Percentiles rank a stretch among this genome's conserved stretches.
Evolutionary conservation across 53 echinoderm and acorn worm species (phyloP).

Genomic region (Paelopatides confundens): DNA sequence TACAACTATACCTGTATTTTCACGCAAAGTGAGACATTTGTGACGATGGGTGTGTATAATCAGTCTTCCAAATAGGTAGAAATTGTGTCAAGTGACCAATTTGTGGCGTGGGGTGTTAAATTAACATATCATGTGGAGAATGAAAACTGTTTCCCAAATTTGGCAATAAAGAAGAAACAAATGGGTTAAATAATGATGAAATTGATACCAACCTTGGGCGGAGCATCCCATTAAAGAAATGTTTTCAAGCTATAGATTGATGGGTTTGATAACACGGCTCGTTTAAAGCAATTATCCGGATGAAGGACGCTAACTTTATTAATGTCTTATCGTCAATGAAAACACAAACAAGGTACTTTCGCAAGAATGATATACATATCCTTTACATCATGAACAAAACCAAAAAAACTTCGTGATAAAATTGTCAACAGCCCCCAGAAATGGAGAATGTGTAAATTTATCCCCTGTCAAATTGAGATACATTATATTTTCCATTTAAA

Average conservation of each 20-base stretch:
- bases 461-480: too few relatives aligned
- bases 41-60: too few relatives aligned
- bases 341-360: too few relatives aligned
- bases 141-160: slow-evolving; percentile 6
- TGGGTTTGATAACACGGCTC: neutral
- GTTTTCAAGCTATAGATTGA: neutral
- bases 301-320: too few relatives aligned
- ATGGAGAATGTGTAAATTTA: too few relatives aligned
- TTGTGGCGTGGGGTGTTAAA: slow-evolving; percentile 20
- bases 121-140: slow-evolving; percentile 24
- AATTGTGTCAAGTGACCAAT: slow-evolving; percentile 35
- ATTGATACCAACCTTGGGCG: slow-evolving; percentile 5
- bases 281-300: neutral
- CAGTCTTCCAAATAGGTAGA: too few relatives aligned
- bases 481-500: too few relatives aligned
- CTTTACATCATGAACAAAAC: neutral
- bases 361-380: too few relatives aligned
- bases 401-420: neutral
- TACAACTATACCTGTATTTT: too few relatives aligned
- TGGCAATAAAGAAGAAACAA: neutral
- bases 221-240: neutral
- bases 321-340: too few relatives aligned
- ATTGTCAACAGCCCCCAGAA: neutral
- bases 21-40: too few relatives aligned
- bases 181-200: slow-evolving; percentile 8